Percentiles rank a stretch among this genome's conserved stretches.
These are phyloP conservation scores for Meloe dianella DNA, from an alignment of 2,888 invertebrate genomes.

Conservation along the genomic window DNA sequence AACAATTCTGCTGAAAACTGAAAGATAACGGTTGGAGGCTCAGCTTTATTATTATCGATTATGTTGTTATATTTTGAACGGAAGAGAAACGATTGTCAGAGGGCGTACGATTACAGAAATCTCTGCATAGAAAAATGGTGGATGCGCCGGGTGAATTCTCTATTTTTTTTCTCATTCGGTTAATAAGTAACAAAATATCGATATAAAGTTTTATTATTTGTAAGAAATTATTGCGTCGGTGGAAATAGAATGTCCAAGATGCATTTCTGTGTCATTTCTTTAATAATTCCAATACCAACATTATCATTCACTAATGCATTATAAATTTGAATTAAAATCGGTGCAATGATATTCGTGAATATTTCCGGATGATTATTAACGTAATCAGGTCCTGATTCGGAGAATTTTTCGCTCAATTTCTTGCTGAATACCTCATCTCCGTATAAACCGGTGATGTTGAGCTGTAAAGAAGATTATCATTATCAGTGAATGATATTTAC, in stretches of 20 bases:
- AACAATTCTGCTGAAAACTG: background rate
- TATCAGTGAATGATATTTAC: background rate
- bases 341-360: conserved; percentile 20
- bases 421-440: conserved; percentile 20
- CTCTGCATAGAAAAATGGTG: background rate
- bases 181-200: no score
- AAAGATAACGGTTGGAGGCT: background rate
- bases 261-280: conserved; percentile 21
- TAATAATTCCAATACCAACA: conserved; percentile 21
- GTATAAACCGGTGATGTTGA: conserved; percentile 19
- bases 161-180: no score
- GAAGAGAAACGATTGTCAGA: background rate
- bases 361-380: conserved; percentile 24
- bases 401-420: conserved; percentile 13
- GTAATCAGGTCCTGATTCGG: conserved; percentile 13
- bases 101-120: background rate
- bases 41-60: background rate
- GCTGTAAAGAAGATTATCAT: conserved; percentile 11
- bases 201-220: no score
- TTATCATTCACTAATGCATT: conserved; percentile 21
- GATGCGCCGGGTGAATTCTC: background rate
- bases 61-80: no score
- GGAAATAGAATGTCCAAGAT: conserved; percentile 21
- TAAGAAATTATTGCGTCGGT: background rate
- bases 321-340: conserved; percentile 17